Evolutionary conservation across 1,140 invertebrate species (phyloP), one percentile per base, ranked within the genome.

Genomic region (Drosophila kepulauana): DNA sequence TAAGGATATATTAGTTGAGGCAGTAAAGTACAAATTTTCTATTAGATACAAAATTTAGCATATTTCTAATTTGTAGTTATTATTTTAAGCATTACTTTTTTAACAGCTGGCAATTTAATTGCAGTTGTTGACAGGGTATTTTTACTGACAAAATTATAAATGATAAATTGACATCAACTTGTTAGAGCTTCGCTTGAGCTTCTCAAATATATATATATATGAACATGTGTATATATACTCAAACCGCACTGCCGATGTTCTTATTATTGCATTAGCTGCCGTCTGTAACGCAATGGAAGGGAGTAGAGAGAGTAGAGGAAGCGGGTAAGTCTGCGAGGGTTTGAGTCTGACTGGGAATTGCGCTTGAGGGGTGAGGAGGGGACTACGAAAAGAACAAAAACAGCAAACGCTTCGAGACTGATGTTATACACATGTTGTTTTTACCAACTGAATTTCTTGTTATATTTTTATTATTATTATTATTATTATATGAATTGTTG

Each of bases 401-500:
- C 5, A 46, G 6, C 45, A 13, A 46, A 15, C 30, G n/a, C 45
- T 46, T 13, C 46, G 13, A 20, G 16, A 8, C 16, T 48, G 56
- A 52, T 79, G 54, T 59, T 73, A 16, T 71, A 58, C 41, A 57
- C 61, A 46, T 80, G 63, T 75, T 82, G 30, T 67, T 48, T 58
- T 64, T 35, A 25, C 16, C 68, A 63, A 64, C 51, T 57, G 59
- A 15, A n/a, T 48, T 56, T 56, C 49, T 48, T 68, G 56, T 62
- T 16, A 56, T 69, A 69, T 64, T 85, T 52, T 59, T 69, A 65
- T 66, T 58, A 66, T 65, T 71, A 70, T 65, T 71, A 70, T 71
- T 77, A 78, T 81, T 81, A 81, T 81, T 72, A 78, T 80, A 80
- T 81, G 82, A 67, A 75, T 81, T 75, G 66, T 49, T 73, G 66